Base-by-base conservation (phyloP, 1,140 invertebrate genomes). In the Drosophila ficusphila region DNA sequence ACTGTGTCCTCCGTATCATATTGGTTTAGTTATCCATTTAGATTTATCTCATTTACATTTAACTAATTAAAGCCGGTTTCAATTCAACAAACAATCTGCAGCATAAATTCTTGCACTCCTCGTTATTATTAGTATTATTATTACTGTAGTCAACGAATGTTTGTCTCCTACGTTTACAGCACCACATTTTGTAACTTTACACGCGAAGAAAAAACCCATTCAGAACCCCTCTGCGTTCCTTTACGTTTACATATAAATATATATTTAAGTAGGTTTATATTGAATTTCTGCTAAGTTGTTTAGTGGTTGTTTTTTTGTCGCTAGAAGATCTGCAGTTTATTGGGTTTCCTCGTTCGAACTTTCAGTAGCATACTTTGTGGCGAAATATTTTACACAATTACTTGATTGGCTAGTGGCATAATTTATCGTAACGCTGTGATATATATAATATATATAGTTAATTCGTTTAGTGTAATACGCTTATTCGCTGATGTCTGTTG, bases 341-440 rank as follows among this genome's bases (percentile, higher is more conserved):
- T 29, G 33, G 39, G 25, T 4, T 16, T 53, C 33, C 12, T 54
- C n/a, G 31, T 34, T 51, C 58, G 31, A 38, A 52, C 27, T 33
- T 49, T 46, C 42, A 29, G 12, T 75, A 44, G 47, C 56, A 36
- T 74, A 53, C 14, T 53, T 68, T 56, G 41, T 79, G 67, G 82
- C 76, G 76, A 85, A 81, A 85, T 85, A 81, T 85, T 74, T 73
- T 85, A 85, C 81, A 85, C 81, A 86, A 78, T 88, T 81, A 86
- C 71, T 86, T 76, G 76, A 86, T 85, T 85, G 81, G 81, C 81
- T 85, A 85, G 79, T 85, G 81, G 76, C 76, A 73, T 85, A 76
- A 76, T 65, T 79, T 76, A 42, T 79, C 78, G 72, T 86, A 73
- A 85, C 76, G 54, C 62, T 73, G 83, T 85, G 81, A 85, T 85